Percentiles rank a stretch among this genome's conserved stretches.
Evolutionary conservation across 2,113 vertebrate species (phyloP).

Genomic region (Corythornis cristatus): DNA sequence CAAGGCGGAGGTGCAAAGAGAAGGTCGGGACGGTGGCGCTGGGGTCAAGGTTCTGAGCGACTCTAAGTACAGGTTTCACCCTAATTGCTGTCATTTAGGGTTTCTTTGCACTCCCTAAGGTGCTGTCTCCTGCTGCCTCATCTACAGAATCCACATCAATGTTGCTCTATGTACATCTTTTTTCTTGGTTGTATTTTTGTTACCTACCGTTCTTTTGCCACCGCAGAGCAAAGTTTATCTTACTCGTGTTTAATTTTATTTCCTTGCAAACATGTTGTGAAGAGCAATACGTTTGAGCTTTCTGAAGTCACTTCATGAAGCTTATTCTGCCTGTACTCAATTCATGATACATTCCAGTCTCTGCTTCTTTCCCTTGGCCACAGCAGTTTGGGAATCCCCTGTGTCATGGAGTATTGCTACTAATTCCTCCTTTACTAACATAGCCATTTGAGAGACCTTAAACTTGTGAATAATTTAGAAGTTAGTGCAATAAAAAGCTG

Average conservation of each 20-base stretch:
- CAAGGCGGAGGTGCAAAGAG: background rate
- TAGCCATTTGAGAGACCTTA: background rate
- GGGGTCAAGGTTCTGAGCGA: background rate
- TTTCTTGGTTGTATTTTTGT: background rate
- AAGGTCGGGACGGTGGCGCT: background rate
- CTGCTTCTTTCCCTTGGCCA: background rate
- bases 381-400: background rate
- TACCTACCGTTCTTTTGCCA: background rate
- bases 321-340: background rate
- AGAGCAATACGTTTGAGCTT: background rate
- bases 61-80: background rate
- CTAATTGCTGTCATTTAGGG: background rate
- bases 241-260: background rate
- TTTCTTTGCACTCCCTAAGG: background rate
- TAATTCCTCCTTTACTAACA: background rate
- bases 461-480: background rate
- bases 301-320: background rate
- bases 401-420: background rate
- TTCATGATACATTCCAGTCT: background rate
- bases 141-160: rapidly evolving
- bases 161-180: background rate
- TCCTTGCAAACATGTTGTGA: background rate
- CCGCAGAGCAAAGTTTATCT: background rate
- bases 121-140: background rate
- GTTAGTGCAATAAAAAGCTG: background rate